Percentiles rank a stretch among this genome's conserved stretches.
Conservation (phyloP, 2,888 invertebrate genomes). For the Hypomecis atomaria region DNA sequence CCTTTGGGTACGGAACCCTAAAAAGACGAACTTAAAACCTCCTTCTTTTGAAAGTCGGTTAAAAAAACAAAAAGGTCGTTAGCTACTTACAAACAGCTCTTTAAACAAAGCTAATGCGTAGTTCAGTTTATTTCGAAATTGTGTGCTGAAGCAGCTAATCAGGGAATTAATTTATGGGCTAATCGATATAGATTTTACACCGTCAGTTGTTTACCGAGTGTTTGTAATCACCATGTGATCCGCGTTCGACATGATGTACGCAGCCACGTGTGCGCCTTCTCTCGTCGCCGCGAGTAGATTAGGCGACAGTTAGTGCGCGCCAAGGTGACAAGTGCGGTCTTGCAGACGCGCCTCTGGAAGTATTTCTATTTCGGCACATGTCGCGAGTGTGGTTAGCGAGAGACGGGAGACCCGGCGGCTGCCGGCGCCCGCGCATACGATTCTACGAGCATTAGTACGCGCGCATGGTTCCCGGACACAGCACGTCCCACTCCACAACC, state of each 20-base stretch:
- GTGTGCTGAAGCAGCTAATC: no score
- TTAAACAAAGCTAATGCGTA: background rate
- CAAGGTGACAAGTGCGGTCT: slow-evolving; percentile 39
- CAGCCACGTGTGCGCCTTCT: slow-evolving; percentile 32
- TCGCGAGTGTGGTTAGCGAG: slow-evolving; percentile 55
- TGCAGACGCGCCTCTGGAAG: slow-evolving; percentile 49
- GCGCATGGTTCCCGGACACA: slow-evolving; percentile 65
- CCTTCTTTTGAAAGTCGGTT: no score
- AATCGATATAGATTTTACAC: slow-evolving; percentile 19
- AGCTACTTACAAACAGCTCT: no score
- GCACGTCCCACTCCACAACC: slow-evolving; percentile 60
- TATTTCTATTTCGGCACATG: slow-evolving; percentile 77
- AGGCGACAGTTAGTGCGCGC: slow-evolving; percentile 19
- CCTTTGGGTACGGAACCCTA: no score
- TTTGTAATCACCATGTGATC: slow-evolving; percentile 31
- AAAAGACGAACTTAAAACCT: no score
- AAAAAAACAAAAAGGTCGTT: no score
- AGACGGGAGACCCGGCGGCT: slow-evolving; percentile 61
- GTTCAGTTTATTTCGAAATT: slow-evolving; percentile 9
- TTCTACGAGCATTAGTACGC: slow-evolving; percentile 64
- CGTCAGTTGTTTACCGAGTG: slow-evolving; percentile 25
- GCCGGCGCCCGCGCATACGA: slow-evolving; percentile 61
- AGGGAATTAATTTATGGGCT: background rate
- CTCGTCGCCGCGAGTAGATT: slow-evolving; percentile 25
- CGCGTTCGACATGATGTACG: slow-evolving; percentile 26